Evolutionary conservation across 2,888 invertebrate species (phyloP).

Genomic region (Pseudococcus longispinus): DNA sequence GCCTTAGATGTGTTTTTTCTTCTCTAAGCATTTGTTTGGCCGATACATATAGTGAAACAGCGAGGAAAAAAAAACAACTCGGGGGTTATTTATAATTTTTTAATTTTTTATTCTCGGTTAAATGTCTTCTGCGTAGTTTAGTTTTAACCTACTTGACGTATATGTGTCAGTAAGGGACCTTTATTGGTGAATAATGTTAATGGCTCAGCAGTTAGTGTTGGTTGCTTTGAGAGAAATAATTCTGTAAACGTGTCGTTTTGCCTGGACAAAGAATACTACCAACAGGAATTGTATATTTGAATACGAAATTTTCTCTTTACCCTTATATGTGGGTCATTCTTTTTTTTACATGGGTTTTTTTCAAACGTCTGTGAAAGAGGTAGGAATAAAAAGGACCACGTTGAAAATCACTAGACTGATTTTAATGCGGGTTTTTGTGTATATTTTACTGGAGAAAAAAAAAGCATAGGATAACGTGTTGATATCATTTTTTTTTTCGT

Average conservation of each 20-base stretch:
- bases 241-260: neutral
- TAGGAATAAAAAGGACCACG: neutral
- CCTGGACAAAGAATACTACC: neutral
- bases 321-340: neutral
- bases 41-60: neutral
- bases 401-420: neutral
- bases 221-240: neutral
- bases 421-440: neutral
- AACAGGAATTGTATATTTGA: neutral
- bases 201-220: neutral
- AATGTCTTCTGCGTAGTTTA: slow-evolving; percentile 25
- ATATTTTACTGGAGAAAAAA: neutral
- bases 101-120: slow-evolving; percentile 30
- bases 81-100: slow-evolving; percentile 29
- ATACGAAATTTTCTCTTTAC: neutral
- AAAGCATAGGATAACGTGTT: neutral
- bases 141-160: slow-evolving; percentile 15
- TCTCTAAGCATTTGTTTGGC: neutral
- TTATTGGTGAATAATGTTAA: slow-evolving; percentile 35
- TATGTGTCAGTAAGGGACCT: slow-evolving; percentile 8
- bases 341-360: neutral
- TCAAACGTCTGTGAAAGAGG: too few species aligned
- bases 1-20: neutral
- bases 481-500: neutral
- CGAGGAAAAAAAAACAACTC: neutral